Evolutionary conservation across 2,113 vertebrate genomes (phyloP), one percentile per base, ranked within the genome.

Genomic region (Pagrus major): DNA sequence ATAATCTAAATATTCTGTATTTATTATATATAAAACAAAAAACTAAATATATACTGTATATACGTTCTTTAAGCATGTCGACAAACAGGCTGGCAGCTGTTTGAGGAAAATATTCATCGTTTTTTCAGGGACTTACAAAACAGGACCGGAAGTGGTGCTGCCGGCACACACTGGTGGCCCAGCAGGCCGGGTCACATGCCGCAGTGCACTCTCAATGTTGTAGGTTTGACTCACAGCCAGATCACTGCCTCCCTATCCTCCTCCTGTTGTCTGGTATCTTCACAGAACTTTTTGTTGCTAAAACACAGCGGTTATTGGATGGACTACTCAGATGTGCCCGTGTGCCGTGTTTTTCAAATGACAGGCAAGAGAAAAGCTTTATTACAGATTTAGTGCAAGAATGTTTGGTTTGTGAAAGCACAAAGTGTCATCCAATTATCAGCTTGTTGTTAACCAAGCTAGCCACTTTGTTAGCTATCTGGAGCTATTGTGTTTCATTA

Each of bases 141-240:
- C 5, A 31, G n/a, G 15, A 61, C 15, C 31, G 66, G 58, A 74
- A 77, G 39, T 31, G 39, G 49, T 81, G 18, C 9, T 7, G 8
- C 10, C 10, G 11, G 12, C 27, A 41, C 10, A 14, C 31, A 14
- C 18, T 21, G 37, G 73, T 64, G 73, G 66, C 52, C 58, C 37
- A 83, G 64, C 86, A 66, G 66, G 89, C 23, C 23, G 2, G 73
- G 76, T 86, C 60, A 86, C 88, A 89, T 88, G 85, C 75, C 63
- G 5, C 25, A 58, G 44, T 23, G 37, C 2, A 3, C 16, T 31
- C 2, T 75, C 46, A 25, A 9, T 25, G 71, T 52, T 20, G 0
- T 8, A 20, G 10, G 25, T 54, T 58, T 68, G 65, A 89, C 70
- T 74, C 79, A 76, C 41, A 81, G 0, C 25, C 31, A 16, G 9